Conservation (phyloP, 92 coral and sea anemone species). For the Anthopleura xanthogrammica region DNA sequence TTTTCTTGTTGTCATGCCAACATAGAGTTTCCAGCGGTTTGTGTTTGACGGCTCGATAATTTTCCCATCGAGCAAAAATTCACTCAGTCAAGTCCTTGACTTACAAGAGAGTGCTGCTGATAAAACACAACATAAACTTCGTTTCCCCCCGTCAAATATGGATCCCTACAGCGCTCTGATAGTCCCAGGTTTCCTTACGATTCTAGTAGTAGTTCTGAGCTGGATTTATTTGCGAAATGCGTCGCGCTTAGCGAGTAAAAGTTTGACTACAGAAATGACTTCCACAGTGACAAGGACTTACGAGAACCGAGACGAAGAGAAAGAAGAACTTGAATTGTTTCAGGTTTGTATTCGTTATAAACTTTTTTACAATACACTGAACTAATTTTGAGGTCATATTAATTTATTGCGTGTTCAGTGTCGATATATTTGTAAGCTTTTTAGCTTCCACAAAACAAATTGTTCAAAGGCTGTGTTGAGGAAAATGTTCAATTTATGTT, state of each 20-base stretch:
- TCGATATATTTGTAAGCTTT: background rate
- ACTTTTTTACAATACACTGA: background rate
- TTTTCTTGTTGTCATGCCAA: slow-evolving; percentile 6
- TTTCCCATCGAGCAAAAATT: background rate
- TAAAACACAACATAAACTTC: background rate
- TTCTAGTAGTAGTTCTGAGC: slow-evolving; percentile 33
- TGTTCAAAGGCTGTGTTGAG: background rate
- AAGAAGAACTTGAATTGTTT: background rate
- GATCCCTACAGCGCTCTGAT: slow-evolving; percentile 15
- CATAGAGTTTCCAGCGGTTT: slow-evolving; percentile 8
- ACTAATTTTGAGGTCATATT: background rate
- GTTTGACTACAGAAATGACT: background rate
- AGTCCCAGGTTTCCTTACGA: slow-evolving; percentile 29
- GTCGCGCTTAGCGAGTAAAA: background rate
- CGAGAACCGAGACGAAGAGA: background rate
- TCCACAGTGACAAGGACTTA: background rate
- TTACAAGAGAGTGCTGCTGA: background rate
- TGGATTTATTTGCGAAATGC: slow-evolving; percentile 19
- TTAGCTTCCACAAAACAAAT: no score
- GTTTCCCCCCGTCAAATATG: background rate
- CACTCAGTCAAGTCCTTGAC: background rate
- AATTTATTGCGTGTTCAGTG: background rate
- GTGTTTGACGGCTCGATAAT: slow-evolving; percentile 1
- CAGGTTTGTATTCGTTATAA: background rate
- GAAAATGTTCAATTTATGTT: background rate